Conservation (phyloP, 1,140 invertebrate genomes). For the Solen grandis region DNA sequence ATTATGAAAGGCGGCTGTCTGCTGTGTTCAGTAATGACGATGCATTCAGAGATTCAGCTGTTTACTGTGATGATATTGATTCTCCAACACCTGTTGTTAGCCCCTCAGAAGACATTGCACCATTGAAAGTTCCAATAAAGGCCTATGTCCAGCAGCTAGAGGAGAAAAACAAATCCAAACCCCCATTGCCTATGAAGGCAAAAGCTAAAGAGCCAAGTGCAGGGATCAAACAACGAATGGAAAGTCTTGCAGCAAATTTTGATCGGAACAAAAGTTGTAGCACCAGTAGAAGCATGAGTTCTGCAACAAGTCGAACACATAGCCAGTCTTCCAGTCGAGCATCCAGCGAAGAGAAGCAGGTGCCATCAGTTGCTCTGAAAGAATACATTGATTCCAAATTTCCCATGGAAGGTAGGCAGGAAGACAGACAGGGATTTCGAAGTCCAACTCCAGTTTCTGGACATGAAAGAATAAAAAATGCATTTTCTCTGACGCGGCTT, state of each 20-base stretch:
- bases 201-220: constrained; percentile 39
- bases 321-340: constrained; percentile 47
- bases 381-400: constrained; percentile 47
- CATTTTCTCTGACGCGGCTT: constrained; percentile 31
- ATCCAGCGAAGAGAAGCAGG: constrained; percentile 39
- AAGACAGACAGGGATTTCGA: constrained; percentile 8
- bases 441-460: neutral
- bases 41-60: constrained; percentile 49
- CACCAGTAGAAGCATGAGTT: constrained; percentile 41
- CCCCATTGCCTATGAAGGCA: constrained; percentile 1
- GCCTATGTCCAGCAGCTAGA: constrained; percentile 40
- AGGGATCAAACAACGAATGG: constrained; percentile 47
- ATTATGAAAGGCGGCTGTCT: constrained; percentile 47
- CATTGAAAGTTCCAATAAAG: constrained; percentile 21
- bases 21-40: constrained; percentile 36
- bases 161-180: constrained; percentile 32
- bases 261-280: constrained; percentile 41
- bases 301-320: constrained; percentile 25
- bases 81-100: neutral
- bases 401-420: neutral
- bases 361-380: neutral
- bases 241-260: constrained; percentile 24
- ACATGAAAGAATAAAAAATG: constrained; percentile 16
- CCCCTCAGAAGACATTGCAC: neutral
- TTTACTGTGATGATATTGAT: constrained; percentile 47